Evolutionary conservation across 2,888 invertebrate genomes (phyloP), one percentile per base, ranked within the genome.

Genomic region (Copidosoma aretas): DNA sequence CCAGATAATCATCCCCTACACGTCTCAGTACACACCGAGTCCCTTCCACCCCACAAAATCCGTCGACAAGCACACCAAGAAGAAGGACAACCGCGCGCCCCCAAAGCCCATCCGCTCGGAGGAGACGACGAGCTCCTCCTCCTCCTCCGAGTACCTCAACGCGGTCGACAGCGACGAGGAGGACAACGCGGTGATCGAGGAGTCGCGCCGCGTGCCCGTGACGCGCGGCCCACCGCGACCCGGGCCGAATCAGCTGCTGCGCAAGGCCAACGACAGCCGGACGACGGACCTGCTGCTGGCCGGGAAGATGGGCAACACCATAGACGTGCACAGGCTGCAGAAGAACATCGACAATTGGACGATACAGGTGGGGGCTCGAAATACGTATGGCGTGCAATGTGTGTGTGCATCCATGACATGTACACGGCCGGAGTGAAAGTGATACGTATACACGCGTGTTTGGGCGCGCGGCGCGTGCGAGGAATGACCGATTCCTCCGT

Each of bases 281-380:
- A 69, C 60, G 24, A 24, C 54, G 12, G 8, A 22, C 8, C 21
- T 22, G 10, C 22, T 22, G 10, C 22, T 32, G 52, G 22, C 54
- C 10, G 22, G 24, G 17, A 25, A 10, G 12, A 68, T 61, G 54
- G 72, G 82, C 57, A 88, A 88, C 73, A 87, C 89, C 0, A 91
- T 92, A 76, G 93, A 93, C 78, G 88, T 93, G 17, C 87, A 89
- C 17, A 89, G 90, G 77, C 84, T 94, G 49, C 93, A 93, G 79
- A 91, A 92, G 75, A 93, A 91, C 75, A 94, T 94, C 67, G 93
- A 94, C 76, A 91, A 91, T 72, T 94, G 94, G 94, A 94, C 93
- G 0, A 84, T 84, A 68, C 81, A 83, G 78, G 84, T 82, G 73
- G 72, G 64, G 39, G n/a, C n/a, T n/a, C n/a, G n/a, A n/a, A n/a